Base-by-base conservation (phyloP, 2,113 vertebrate species). In the Mus spicilegus region DNA sequence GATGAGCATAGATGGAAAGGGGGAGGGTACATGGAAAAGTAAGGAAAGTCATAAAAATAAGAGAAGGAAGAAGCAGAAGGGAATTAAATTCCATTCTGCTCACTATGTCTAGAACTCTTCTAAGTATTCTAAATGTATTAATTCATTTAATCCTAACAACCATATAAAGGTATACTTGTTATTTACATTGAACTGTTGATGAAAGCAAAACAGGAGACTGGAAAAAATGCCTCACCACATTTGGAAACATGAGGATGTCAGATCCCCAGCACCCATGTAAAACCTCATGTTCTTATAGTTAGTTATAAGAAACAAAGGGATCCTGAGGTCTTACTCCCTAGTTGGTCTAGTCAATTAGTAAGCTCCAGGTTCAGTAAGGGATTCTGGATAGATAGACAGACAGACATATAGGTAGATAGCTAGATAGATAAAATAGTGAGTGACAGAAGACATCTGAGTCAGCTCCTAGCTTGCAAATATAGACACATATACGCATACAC, bases 1-100 rank as follows among this genome's bases (percentile, higher is more conserved):
- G 54, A 3, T 20, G 26, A 61, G 12, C 0, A 30, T 1, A 26
- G 30, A 54, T 16, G 26, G 61, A 11, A 2, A n/a, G 0, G 1
- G 9, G 8, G 24, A 12, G 4, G 42, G 78, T 30, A 67, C 26
- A 67, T 20, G 17, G 28, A 65, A 8, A 39, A 36, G 63, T 24
- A 54, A 56, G 67, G 26, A 33, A 17, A 28, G 33, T 17, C 30
- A 33, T 3, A 28, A 70, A 22, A 33, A 24, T 3, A 51, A 36
- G 30, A 69, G 19, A 69, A 69, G 17, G 17, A 51, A 13, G 9
- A 19, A 89, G n/a, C 12, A 39, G 49, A 87, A 46, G 33, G n/a
- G 54, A 90, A 63, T 16, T 8, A 49, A 33, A 26, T 33, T 36
- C 22, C 36, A 13, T 75, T 93, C 73, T 93, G 13, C 7, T 82